Conservation (phyloP, 2,797 vertebrate genomes). For the Pseudochirops corinnae region DNA sequence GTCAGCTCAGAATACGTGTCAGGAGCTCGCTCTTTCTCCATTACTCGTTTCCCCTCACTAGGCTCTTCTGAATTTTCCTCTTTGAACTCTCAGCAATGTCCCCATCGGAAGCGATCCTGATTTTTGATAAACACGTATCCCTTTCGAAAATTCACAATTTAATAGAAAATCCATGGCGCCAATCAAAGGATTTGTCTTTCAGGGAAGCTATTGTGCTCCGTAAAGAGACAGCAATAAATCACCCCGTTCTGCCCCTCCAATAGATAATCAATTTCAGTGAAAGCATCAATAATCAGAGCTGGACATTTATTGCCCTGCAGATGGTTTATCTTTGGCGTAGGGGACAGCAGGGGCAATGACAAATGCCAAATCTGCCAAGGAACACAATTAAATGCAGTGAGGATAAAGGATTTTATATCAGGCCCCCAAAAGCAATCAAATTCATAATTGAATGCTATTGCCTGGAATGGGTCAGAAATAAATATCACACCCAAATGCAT, state of each 20-base stretch:
- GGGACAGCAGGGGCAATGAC: conserved; percentile 91
- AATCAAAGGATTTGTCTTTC: conserved; percentile 81
- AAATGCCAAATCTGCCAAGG: conserved; percentile 91
- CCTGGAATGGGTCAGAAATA: conserved; percentile 77
- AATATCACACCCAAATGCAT: conserved; percentile 68
- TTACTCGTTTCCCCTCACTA: accelerated
- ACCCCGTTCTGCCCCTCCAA: conserved; percentile 85
- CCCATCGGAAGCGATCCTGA: background rate
- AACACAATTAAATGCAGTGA: conserved; percentile 87
- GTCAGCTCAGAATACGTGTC: background rate
- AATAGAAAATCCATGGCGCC: conserved; percentile 79
- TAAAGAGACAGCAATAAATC: conserved; percentile 88
- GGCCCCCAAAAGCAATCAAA: conserved; percentile 71
- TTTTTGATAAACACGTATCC: conserved; percentile 41
- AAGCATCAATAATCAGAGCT: conserved; percentile 93
- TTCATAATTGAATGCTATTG: conserved; percentile 82
- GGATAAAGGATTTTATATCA: conserved; percentile 82
- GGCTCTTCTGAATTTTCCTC: background rate
- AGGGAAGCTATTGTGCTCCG: conserved; percentile 81
- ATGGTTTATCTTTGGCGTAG: conserved; percentile 95
- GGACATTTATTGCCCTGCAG: conserved; percentile 95
- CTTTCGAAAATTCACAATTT: conserved; percentile 74
- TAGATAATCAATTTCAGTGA: conserved; percentile 97
- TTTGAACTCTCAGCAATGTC: background rate
- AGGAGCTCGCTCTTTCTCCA: background rate